These are phyloP conservation scores for Rhinichthys osculus DNA, from an alignment of 2,797 vertebrate species.

Conservation along the genomic window DNA sequence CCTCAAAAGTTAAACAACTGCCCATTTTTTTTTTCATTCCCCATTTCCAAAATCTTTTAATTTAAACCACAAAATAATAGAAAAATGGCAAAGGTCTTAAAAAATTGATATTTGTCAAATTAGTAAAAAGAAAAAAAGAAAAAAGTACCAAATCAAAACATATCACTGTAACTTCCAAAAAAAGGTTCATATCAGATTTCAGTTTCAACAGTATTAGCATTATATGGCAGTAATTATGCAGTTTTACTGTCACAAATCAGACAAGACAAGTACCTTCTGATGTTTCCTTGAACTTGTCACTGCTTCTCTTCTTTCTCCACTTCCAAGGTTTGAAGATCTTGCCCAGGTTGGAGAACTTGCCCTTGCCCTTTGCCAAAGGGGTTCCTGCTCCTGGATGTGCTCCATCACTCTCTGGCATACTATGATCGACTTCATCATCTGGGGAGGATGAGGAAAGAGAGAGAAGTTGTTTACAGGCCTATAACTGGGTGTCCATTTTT, in stretches of 20 bases:
- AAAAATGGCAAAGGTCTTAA: not conserved
- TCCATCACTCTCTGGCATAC: constrained; percentile 77
- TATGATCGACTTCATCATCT: constrained; percentile 80
- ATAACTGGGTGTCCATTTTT: not conserved
- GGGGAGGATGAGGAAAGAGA: constrained; percentile 12
- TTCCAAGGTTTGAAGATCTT: constrained; percentile 98
- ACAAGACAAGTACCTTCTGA: constrained; percentile 83
- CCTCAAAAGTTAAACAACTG: not conserved
- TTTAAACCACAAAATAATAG: not conserved
- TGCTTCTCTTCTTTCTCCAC: constrained; percentile 96
- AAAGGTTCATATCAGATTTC: not conserved
- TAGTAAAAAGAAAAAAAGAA: no score
- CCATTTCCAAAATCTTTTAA: not conserved
- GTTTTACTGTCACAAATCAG: not conserved
- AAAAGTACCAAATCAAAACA: not conserved
- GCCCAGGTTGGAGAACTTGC: constrained; percentile 92
- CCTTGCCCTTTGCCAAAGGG: constrained; percentile 88
- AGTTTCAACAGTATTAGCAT: not conserved
- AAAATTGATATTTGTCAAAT: no score
- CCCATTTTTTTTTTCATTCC: not conserved
- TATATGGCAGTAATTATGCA: no score
- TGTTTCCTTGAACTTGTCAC: constrained; percentile 92
- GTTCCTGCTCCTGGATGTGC: constrained; percentile 82
- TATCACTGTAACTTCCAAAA: not conserved
- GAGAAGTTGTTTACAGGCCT: constrained; percentile 3